Evolutionary conservation across 2,888 invertebrate species (phyloP), one percentile per base, ranked within the genome.

Genomic region (Drosophila histrio): DNA sequence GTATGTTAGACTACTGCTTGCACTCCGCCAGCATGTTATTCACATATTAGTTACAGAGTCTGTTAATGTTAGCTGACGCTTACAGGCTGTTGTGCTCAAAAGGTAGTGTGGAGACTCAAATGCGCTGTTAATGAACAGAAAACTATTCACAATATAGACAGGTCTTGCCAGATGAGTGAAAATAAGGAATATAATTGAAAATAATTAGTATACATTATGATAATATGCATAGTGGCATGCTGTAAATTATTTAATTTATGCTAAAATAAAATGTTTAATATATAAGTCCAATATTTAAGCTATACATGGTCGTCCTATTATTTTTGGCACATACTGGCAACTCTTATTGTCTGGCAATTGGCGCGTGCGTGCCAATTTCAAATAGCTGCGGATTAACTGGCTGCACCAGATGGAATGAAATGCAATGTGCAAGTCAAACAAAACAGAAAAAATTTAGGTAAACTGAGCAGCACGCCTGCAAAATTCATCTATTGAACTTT

Each of bases 341-440:
- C 73, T 3, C 57, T 5, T 0, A 9, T 17, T 21, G 32, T 17
- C n/a, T 54, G 3, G 9, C 38, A 32, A 24, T 26, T 59, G 54
- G 65, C 76, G 77, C 69, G 65, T 28, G 57, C 82, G 82, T 82
- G 82, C 21, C 53, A 17, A 21, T 73, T 88, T 69, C 0, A 79
- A 87, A 71, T 53, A 68, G 22, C 44, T 6, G 41, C 38, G 62
- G 79, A 82, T 82, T 79, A 76, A 36, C 19, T 17, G 63, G 47
- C 50, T 67, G 60, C 62, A 61, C 36, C 21, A 46, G 13, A 28
- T 11, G 17, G 7, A 59, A 44, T 49, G 46, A 17, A 60, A 67
- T 15, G 53, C 53, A 74, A 61, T 53, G 32, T 64, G 79, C 67
- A 58, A 69, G 57, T 68, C 61, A 49, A 47, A 38, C n/a, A 41